Evolutionary conservation across 2,113 vertebrate species (phyloP).

Genomic region (Nycticorax nycticorax): DNA sequence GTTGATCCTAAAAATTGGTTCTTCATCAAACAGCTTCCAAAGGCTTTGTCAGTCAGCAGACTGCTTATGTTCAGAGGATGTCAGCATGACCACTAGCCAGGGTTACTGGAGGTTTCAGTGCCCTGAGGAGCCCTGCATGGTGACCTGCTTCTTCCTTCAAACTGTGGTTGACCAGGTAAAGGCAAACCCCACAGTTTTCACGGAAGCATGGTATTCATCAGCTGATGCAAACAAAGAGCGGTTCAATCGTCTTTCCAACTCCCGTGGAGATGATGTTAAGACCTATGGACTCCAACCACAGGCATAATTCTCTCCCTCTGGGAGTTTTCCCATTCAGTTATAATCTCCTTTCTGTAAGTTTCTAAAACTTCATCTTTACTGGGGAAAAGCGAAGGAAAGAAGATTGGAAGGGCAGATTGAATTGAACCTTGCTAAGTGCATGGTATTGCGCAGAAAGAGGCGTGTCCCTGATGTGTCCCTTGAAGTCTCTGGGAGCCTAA

Average conservation of each 20-base stretch:
- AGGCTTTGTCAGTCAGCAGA: neutral
- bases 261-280: neutral
- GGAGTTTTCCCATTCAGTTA: neutral
- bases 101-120: neutral
- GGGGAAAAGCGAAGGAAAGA: neutral
- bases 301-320: neutral
- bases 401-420: neutral
- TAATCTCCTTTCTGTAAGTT: neutral
- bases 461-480: neutral
- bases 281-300: neutral
- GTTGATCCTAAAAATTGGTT: neutral
- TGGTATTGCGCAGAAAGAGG: neutral
- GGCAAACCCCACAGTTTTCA: fast-evolving
- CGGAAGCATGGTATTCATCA: neutral
- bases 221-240: neutral
- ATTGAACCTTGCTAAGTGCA: neutral
- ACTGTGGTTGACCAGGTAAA: neutral
- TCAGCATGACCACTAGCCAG: neutral
- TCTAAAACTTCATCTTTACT: neutral
- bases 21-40: neutral
- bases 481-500: neutral
- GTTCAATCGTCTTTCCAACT: neutral
- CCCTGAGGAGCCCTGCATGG: neutral
- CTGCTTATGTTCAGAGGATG: neutral
- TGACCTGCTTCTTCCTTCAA: neutral